Evolutionary conservation across 1,140 invertebrate species (phyloP).

Genomic region (Neodiprion pinetum): DNA sequence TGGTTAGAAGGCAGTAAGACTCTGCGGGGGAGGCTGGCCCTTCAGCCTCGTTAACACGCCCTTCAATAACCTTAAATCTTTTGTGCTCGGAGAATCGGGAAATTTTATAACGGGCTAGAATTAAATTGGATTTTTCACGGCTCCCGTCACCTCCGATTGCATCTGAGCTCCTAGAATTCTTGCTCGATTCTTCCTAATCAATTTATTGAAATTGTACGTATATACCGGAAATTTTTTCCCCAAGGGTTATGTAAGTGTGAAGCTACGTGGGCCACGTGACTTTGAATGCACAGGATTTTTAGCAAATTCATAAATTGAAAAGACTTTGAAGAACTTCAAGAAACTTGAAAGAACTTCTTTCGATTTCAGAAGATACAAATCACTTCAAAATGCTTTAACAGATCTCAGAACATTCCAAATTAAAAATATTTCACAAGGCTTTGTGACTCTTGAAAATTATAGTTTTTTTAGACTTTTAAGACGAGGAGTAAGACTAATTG

Average conservation of each 20-base stretch:
- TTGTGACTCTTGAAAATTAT: too few relatives aligned
- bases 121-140: constrained; percentile 7
- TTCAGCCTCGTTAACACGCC: constrained; percentile 6
- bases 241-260: too few relatives aligned
- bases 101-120: constrained; percentile 5
- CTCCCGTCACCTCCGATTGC: constrained; percentile 3
- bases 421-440: too few relatives aligned
- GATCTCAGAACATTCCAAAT: too few relatives aligned
- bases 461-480: too few relatives aligned
- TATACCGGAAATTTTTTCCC: too few relatives aligned
- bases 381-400: too few relatives aligned
- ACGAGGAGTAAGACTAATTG: too few relatives aligned
- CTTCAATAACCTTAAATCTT: constrained; percentile 7
- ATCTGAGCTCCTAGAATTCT: neutral
- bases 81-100: constrained; percentile 4
- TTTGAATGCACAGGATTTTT: too few relatives aligned
- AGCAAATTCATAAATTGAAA: too few relatives aligned
- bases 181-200: neutral
- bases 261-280: too few relatives aligned
- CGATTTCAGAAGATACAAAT: neutral
- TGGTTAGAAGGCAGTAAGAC: neutral
- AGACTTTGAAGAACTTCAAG: too few relatives aligned
- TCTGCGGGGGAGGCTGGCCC: neutral
- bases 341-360: neutral
- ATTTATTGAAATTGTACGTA: neutral